Conservation (phyloP, 37 sponge, comb jelly and placozoan genomes). For the Ianthella basta region DNA sequence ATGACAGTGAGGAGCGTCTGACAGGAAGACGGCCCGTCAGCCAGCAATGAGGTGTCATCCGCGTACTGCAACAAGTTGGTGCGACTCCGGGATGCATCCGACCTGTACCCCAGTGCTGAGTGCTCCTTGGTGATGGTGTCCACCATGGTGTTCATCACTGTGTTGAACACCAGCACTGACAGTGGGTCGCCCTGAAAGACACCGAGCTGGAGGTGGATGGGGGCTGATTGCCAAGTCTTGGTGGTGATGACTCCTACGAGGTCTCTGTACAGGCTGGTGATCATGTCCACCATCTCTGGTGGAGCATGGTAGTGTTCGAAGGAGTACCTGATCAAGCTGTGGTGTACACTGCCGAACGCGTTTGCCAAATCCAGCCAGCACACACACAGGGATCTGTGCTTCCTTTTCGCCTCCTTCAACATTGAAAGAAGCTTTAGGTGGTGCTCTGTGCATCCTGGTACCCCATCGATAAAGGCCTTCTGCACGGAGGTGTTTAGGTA, state of each 20-base stretch:
- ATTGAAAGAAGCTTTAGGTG: conserved; percentile 13
- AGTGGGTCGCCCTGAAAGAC: conserved; percentile 54
- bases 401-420: conserved; percentile 21
- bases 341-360: conserved; percentile 47
- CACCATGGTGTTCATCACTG: conserved; percentile 37
- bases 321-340: conserved; percentile 29
- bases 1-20: conserved; percentile 9
- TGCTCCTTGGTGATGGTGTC: conserved; percentile 40
- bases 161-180: conserved; percentile 44
- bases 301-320: conserved; percentile 37
- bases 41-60: conserved; percentile 29
- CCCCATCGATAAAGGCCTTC: conserved; percentile 21
- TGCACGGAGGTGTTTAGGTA: conserved; percentile 17
- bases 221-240: conserved; percentile 11
- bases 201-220: conserved; percentile 20
- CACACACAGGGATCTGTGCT: conserved; percentile 3
- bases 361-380: conserved; percentile 47
- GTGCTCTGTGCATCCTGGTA: conserved; percentile 43
- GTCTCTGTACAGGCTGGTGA: not conserved
- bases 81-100: not conserved
- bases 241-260: conserved; percentile 14
- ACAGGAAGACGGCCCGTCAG: conserved; percentile 28
- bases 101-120: no score
- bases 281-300: not conserved
- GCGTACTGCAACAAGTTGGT: conserved; percentile 36